A percentile compares a stretch with the other conserved stretches of the same genome.
These are phyloP conservation scores for Drosophila rellima DNA, from an alignment of 2,888 invertebrate genomes.

Conservation along the genomic window DNA sequence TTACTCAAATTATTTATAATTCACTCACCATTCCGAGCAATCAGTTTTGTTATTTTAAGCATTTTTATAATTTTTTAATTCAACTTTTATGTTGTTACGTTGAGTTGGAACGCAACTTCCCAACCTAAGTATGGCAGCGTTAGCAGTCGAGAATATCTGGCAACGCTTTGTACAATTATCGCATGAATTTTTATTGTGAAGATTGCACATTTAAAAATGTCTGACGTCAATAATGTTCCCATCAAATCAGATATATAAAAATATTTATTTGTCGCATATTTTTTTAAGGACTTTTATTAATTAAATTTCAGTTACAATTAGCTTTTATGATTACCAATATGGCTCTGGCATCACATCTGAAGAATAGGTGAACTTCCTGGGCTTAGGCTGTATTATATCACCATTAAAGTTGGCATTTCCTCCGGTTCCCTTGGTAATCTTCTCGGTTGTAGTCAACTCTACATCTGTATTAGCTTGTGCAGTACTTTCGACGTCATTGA, in stretches of 20 bases:
- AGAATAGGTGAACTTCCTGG: slow-evolving; percentile 58
- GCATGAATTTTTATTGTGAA: background rate
- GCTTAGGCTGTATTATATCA: slow-evolving; percentile 42
- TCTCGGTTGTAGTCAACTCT: slow-evolving; percentile 13
- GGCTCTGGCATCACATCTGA: slow-evolving; percentile 79
- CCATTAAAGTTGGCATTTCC: slow-evolving; percentile 17
- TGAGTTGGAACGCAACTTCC: background rate
- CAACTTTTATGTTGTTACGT: slow-evolving; percentile 21
- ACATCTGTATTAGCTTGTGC: background rate
- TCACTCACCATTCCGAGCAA: slow-evolving; percentile 67
- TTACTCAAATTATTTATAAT: background rate
- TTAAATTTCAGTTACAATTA: background rate
- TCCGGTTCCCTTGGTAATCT: background rate
- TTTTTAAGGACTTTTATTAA: background rate
- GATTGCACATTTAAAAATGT: background rate
- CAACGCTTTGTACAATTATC: background rate
- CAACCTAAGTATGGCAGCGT: background rate
- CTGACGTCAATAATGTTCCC: background rate
- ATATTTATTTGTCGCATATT: background rate
- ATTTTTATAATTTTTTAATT: slow-evolving; percentile 44
- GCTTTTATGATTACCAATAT: slow-evolving; percentile 37
- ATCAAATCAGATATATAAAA: background rate
- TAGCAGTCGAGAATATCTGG: background rate
- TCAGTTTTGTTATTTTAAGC: slow-evolving; percentile 62
- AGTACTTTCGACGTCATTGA: background rate